These are phyloP conservation scores for Hippocampus guttulatus DNA, from an alignment of 2,113 vertebrate genomes.

Conservation along the genomic window DNA sequence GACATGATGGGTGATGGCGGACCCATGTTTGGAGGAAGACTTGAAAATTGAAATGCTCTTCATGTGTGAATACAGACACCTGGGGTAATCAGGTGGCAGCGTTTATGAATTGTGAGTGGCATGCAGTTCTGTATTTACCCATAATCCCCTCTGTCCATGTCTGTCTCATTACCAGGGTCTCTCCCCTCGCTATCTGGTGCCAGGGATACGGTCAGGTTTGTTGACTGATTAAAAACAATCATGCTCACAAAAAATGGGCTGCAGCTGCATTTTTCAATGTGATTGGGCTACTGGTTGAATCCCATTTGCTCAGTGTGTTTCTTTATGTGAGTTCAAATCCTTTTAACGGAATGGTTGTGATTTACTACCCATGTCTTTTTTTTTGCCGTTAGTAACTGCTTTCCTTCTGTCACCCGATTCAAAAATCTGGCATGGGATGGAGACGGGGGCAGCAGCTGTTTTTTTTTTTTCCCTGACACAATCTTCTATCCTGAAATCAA, in stretches of 20 bases:
- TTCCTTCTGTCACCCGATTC: constrained; percentile 38
- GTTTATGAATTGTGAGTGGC: constrained; percentile 41
- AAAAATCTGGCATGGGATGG: constrained; percentile 54
- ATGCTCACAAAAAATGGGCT: constrained; percentile 2
- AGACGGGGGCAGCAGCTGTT: constrained; percentile 58
- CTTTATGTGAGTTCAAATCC: constrained; percentile 58
- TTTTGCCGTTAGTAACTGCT: constrained; percentile 47
- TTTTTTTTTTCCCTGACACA: constrained; percentile 54
- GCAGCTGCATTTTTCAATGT: constrained; percentile 31
- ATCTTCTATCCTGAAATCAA: constrained; percentile 68
- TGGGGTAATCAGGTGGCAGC: constrained; percentile 54
- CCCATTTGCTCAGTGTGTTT: constrained; percentile 45
- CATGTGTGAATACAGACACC: constrained; percentile 63
- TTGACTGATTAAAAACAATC: constrained; percentile 48
- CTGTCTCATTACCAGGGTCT: constrained; percentile 40
- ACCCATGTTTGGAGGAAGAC: constrained; percentile 58
- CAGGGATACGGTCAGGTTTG: constrained; percentile 43
- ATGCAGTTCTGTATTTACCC: constrained; percentile 43
- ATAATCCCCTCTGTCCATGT: constrained; percentile 51
- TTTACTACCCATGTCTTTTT: constrained; percentile 43
- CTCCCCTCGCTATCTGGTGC: constrained; percentile 32
- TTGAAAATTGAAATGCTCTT: constrained; percentile 64
- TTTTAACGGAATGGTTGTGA: constrained; percentile 50
- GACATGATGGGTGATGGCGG: constrained; percentile 53
- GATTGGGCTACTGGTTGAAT: constrained; percentile 41